Evolutionary conservation across 37 sponge, comb jelly and placozoan genomes (phyloP), one percentile per base, ranked within the genome.

Genomic region (Aplysina aerophoba): DNA sequence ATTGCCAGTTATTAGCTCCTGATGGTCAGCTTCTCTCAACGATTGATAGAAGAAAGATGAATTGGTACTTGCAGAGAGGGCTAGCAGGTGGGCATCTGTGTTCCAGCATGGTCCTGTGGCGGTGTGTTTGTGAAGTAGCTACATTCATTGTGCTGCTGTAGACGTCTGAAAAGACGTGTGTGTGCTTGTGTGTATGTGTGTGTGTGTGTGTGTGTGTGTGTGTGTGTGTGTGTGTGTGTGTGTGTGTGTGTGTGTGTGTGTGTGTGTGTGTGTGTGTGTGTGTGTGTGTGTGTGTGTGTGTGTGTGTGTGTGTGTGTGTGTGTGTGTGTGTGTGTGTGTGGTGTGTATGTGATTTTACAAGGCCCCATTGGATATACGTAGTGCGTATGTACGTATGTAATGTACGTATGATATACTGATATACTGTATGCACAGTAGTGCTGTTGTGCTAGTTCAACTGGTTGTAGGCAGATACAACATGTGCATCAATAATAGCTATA

Each of bases 1-100:
- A 95, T 83, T 95, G 92, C 59, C 75, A 80, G 57, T 85, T 95
- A 20, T 66, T 90, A 33, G 93, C 96, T 15, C 96, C 93, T 41
- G 96, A 95, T 82, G 93, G 93, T 13, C 50, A 83, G 37, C 87
- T 90, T 28, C 82, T 95, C 28, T 92, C 93, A 20, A 88, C 89
- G 12, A 82, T 92, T 25, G 85, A 90, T 68, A 85, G 81, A 71
- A 92, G 72, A 61, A 95, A 95, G 69, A 53, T 88, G 53, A 81
- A 95, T 12, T 95, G 96, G 96, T 95, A 95, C 63, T 64, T 95
- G 4, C 56, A 79, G 37, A 88, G 85, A 83, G 85, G 82, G 21
- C 66, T 95, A 25, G 96, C 87, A 88, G 89, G 91, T 87, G 37
- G 60, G 89, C 78, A 3, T 3, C 22, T 72, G 31, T 36, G 4